Percentiles rank a stretch among this genome's conserved stretches.
Conservation (phyloP, 2,113 vertebrate genomes). For the Picathartes gymnocephalus region DNA sequence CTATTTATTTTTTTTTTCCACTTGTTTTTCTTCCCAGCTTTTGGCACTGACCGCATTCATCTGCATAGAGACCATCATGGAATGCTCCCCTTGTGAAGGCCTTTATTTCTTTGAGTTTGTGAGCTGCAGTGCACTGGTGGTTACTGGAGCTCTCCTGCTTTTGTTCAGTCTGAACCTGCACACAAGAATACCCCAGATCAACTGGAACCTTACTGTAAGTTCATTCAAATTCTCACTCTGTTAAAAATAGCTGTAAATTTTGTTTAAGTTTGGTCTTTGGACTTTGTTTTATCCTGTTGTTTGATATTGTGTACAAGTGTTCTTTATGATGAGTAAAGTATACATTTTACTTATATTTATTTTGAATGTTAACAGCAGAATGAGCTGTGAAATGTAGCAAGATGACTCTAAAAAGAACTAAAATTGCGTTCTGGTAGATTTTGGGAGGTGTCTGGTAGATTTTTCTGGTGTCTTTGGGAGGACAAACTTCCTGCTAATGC, state of each 20-base stretch:
- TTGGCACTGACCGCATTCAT: constrained; percentile 90
- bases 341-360: not conserved
- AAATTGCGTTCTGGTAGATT: not conserved
- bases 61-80: constrained; percentile 97
- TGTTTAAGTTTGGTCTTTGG: not conserved
- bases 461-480: not conserved
- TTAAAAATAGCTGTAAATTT: not conserved
- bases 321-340: not conserved
- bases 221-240: not conserved
- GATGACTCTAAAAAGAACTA: not conserved
- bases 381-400: not conserved
- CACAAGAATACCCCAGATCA: constrained; percentile 89
- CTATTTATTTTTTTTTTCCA: constrained; percentile 58
- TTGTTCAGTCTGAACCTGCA: constrained; percentile 92
- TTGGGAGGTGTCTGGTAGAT: no score
- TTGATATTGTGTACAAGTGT: not conserved
- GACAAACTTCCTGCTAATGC: not conserved
- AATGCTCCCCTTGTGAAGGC: constrained; percentile 90
- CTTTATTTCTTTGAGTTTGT: constrained; percentile 99
- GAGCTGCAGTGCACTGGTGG: constrained; percentile 93
- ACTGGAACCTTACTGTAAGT: constrained; percentile 95
- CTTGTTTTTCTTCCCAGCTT: constrained; percentile 74
- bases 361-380: not conserved
- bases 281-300: not conserved
- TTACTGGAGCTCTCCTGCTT: constrained; percentile 90